Evolutionary conservation across 2,797 vertebrate species (phyloP), one percentile per base, ranked within the genome.

Genomic region (Karalla daura): DNA sequence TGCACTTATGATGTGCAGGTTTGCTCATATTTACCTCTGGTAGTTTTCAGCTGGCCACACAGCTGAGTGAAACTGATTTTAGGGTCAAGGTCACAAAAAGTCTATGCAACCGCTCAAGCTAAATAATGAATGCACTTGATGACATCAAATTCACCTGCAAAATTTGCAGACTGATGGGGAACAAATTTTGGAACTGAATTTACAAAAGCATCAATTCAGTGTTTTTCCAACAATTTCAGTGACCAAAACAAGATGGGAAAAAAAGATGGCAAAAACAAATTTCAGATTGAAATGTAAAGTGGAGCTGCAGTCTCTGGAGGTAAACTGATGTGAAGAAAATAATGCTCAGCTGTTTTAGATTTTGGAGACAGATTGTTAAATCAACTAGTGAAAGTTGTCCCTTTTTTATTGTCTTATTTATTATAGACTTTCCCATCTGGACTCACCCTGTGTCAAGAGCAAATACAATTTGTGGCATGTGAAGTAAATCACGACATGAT

Each of bases 21-120:
- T 81, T 82, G 81, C 81, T 89, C 83, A 90, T 89, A 87, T 93
- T 92, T 86, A 91, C 87, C 92, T 92, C 80, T 84, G 80, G 84
- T 59, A 79, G 85, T 81, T 87, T 90, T 93, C 91, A 90, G 80
- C 78, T 40, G 61, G 72, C 27, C 52, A 68, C 70, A 25, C 54
- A 40, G 78, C 75, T 66, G 74, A 85, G 78, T 80, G 78, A 70
- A 80, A 62, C 68, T 71, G 83, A 74, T 74, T 78, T 84, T 76
- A 59, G 83, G 84, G 87, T 89, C 89, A 90, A 88, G 90, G 86
- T 88, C 87, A 77, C 20, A 9, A 68, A 74, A 73, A 75, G 24
- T 12, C 23, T 43, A 47, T 2, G 8, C 44, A 83, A 44, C 46
- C 55, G 69, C 63, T 60, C 65, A 11, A 32, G 10, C 3, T 6